Evolutionary conservation across 2,888 invertebrate genomes (phyloP), one percentile per base, ranked within the genome.

Genomic region (Zaprionus lineosus): DNA sequence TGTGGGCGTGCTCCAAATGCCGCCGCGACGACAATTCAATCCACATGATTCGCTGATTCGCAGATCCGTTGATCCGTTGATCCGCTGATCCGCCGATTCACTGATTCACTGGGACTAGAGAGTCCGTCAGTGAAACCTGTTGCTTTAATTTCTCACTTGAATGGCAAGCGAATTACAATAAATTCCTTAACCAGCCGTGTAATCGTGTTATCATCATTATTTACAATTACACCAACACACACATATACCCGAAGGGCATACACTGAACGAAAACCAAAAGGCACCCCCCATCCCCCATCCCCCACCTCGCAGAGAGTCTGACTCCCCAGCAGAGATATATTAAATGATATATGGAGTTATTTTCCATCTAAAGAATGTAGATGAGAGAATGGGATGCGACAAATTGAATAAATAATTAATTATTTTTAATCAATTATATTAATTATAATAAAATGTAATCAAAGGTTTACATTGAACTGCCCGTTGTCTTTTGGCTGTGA

Each of bases 121-220:
- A n/a, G n/a, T n/a, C n/a, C n/a, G n/a, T n/a, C n/a, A 48, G 44
- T 57, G 52, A 66, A 66, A 69, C 67, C 56, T 65, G 69, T 66
- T 69, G 69, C 43, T 68, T 71, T 71, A 64, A 73, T 73, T 73
- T 73, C 73, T 73, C 58, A 73, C 66, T 74, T 63, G 57, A 74
- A 74, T 69, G 73, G 62, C 75, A 43, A 52, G 43, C 60, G 69
- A 77, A 75, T 73, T 76, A 75, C 71, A 76, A 76, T 78, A 76
- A 78, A 78, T 78, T 76, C 78, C 74, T 74, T 78, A 74, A 58
- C 74, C 59, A 68, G 59, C 71, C 64, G 51, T 76, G 59, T 78
- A 76, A 78, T 76, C 76, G 75, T 58, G 68, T 76, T 76, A 76
- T 76, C 79, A 77, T 74, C 71, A 76, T 74, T 78, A 77, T 77